Percentiles rank a stretch among this genome's conserved stretches.
Evolutionary conservation across 1,140 invertebrate species (phyloP).

Genomic region (Drosophila arizonae): DNA sequence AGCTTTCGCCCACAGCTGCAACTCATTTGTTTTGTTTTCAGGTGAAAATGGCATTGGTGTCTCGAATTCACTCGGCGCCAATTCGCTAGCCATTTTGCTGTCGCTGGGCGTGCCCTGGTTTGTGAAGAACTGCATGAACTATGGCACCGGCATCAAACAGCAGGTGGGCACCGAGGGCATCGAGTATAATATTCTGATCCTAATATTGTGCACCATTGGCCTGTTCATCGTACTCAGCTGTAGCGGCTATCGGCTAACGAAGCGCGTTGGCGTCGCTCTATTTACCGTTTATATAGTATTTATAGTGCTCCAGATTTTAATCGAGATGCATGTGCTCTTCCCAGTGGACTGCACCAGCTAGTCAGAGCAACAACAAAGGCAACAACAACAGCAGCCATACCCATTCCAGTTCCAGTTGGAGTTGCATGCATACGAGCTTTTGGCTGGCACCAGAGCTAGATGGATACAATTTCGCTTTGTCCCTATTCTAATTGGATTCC

Average conservation of each 20-base stretch:
- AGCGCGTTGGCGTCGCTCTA: conserved; percentile 85
- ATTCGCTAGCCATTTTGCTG: conserved; percentile 92
- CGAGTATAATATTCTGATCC: conserved; percentile 86
- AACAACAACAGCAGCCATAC: not conserved
- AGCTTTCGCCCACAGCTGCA: not conserved
- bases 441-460: conserved; percentile 28
- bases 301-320: conserved; percentile 77
- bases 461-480: not conserved
- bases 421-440: conserved; percentile 31
- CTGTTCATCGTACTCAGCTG: conserved; percentile 85
- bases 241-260: conserved; percentile 85
- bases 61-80: conserved; percentile 92
- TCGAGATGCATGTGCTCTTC: conserved; percentile 82
- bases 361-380: not conserved
- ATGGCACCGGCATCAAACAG: conserved; percentile 77
- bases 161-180: conserved; percentile 83
- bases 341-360: conserved; percentile 65
- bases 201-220: conserved; percentile 85
- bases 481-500: not conserved
- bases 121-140: conserved; percentile 86
- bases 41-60: conserved; percentile 93
- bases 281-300: conserved; percentile 86
- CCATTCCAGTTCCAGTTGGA: conserved; percentile 12
- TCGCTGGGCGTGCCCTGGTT: conserved; percentile 94
- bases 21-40: conserved; percentile 64